These are phyloP conservation scores for Clarias fuscus DNA, from an alignment of 2,797 vertebrate genomes.

Conservation along the genomic window DNA sequence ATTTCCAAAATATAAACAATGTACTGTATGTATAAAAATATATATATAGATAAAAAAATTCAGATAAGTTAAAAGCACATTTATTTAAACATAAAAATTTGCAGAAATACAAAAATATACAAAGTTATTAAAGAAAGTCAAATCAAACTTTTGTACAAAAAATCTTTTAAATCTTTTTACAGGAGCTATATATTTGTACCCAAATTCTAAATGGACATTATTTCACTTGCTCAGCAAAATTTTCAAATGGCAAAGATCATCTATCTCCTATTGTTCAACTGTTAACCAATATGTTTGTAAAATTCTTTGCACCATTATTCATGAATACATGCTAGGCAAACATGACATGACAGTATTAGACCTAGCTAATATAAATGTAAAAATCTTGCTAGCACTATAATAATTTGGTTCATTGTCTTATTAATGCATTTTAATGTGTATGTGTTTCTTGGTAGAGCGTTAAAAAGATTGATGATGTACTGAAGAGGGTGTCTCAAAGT, in stretches of 20 bases:
- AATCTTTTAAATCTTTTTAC: not conserved
- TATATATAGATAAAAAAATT: too few relatives aligned
- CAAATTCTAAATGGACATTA: not conserved
- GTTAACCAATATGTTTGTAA: not conserved
- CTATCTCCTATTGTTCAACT: not conserved
- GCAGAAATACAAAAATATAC: too few relatives aligned
- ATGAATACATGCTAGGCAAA: not conserved
- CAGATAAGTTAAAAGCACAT: too few relatives aligned
- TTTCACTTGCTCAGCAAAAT: not conserved
- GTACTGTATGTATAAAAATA: too few relatives aligned
- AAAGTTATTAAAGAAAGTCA: not conserved
- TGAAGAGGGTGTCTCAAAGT: constrained; percentile 59
- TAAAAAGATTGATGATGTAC: constrained; percentile 53
- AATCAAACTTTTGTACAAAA: not conserved
- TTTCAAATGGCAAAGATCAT: not conserved
- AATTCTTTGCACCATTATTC: not conserved
- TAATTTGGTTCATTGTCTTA: not conserved
- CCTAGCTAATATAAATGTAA: not conserved
- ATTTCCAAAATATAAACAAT: too few relatives aligned
- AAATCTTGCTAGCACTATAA: not conserved
- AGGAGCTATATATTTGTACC: not conserved
- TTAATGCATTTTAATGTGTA: not conserved
- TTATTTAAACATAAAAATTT: too few relatives aligned
- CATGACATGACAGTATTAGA: not conserved
- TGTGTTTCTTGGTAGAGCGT: constrained; percentile 51